Conservation (phyloP, 2,797 vertebrate genomes). For the Rhinogobio ventralis region DNA sequence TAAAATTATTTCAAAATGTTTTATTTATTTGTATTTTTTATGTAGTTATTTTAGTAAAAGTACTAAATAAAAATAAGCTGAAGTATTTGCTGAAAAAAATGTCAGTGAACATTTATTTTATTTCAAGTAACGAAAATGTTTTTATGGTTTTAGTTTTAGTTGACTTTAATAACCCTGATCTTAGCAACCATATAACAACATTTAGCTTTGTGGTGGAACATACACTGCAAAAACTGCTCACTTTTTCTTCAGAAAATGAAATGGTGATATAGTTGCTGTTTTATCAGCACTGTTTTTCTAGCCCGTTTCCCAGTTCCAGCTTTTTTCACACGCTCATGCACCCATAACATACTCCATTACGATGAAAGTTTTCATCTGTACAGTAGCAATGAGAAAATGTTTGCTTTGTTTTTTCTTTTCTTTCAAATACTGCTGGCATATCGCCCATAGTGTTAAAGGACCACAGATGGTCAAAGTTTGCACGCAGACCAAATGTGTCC, state of each 20-base stretch:
- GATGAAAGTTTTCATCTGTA: conserved; percentile 56
- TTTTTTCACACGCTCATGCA: conserved; percentile 63
- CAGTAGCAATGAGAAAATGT: conserved; percentile 29
- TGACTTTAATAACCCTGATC: background rate
- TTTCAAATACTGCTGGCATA: conserved; percentile 42
- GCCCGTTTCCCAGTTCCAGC: conserved; percentile 69
- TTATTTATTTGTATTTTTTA: too few species aligned
- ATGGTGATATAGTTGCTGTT: background rate
- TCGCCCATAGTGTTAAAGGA: conserved; percentile 59
- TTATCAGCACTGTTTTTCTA: conserved; percentile 52
- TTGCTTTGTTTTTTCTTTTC: background rate
- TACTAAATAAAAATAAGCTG: too few species aligned
- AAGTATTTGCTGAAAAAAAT: too few species aligned
- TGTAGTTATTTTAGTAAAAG: too few species aligned
- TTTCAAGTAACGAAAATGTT: background rate
- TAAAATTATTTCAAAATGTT: background rate
- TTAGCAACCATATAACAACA: background rate
- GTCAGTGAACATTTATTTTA: background rate
- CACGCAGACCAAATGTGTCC: background rate
- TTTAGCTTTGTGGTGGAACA: background rate
- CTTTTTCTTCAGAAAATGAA: background rate
- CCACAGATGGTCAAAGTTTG: conserved; percentile 33
- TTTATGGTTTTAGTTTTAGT: background rate
- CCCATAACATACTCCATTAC: conserved; percentile 40
- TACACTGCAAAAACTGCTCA: background rate